Base-by-base conservation (phyloP, 2,888 invertebrate species). In the Tanytarsus gracilentus region DNA sequence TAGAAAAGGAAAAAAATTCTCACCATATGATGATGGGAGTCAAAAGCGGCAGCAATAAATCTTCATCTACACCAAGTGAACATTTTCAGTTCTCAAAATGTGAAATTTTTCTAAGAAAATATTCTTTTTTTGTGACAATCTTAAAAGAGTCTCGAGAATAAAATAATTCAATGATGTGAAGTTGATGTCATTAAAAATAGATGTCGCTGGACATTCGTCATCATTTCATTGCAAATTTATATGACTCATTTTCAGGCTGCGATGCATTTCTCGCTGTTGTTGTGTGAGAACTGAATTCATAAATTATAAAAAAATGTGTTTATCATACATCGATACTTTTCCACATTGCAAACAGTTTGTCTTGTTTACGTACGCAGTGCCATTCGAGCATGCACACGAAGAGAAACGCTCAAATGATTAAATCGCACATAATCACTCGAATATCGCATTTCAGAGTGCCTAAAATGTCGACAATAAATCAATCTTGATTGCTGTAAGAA, bases 401-500 rank as follows among this genome's bases (percentile, higher is more conserved):
- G 9, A 21, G 23, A 18, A 44, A 27, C 26, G 23, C 26, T 27
- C 14, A 58, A 58, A 58, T 58, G 58, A 58, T 30, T 58, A 58
- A 58, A 58, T 58, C 39, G 48, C 18, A 18, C 48, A 14, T 21
- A 58, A 23, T 29, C 58, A 58, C 44, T 58, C 48, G 58, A 58
- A 48, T 58, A 58, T 58, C 58, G 48, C 58, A 48, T 58, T 58
- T 58, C 58, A 18, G 26, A 58, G 48, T 48, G 48, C 30, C 39
- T 26, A 48, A 58, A 29, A 30, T 44, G 58, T 58, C 58, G 48
- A 36, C 58, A 29, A 58, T 58, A 58, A 58, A 58, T 58, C 58
- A 58, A 58, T 48, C 40, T 55, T 36, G 40, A 8, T 7, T 40
- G 23, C 44, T 44, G 21, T 23, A 6, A 48, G 25, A 18, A 48